Base-by-base conservation (phyloP, 2,797 vertebrate species). In the Thaleichthys pacificus region DNA sequence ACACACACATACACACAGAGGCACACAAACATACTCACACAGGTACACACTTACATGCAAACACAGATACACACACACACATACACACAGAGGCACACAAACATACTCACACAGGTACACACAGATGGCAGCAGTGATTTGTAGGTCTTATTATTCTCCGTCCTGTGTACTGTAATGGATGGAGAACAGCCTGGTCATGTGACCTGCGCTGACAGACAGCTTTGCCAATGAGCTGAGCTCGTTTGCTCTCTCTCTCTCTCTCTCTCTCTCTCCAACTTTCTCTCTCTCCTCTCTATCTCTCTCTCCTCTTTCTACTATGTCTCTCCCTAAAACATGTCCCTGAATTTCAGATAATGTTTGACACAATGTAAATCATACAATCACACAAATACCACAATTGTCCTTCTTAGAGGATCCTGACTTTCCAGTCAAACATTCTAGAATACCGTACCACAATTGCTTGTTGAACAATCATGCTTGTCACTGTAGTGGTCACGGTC, bases 161-260 rank as follows among this genome's bases (percentile, higher is more conserved):
- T 42, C 38, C 42, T 74, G 61, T 61, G 22, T 14, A 11, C 72
- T 72, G 69, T 68, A 64, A 68, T 42, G 69, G 63, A 26, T 68
- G 73, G 72, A 71, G 17, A 65, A 47, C 72, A 81, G 57, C 28
- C 15, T 14, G 28, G 54, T 70, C 70, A 75, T 42, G 38, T 42
- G 77, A 64, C 75, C 30, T 24, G 35, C 5, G 5, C 0, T 22
- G 70, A 70, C 28, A 49, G 51, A 65, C 32, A 75, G 73, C n/a
- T 69, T 69, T 65, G 63, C 26, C 24, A 65, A 72, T 62, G n/a
- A 63, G 47, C 49, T 69, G 28, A 61, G 60, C 21, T 58, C 17
- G 1, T 68, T 30, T 0, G 61, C 14, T 56, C 42, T 19, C 32
- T 57, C 19, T 6, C 12, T 56, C 63, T 14, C 14, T 70, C 21